Conservation (phyloP, 92 coral and sea anemone genomes). For the Palythoa heliodiscus region DNA sequence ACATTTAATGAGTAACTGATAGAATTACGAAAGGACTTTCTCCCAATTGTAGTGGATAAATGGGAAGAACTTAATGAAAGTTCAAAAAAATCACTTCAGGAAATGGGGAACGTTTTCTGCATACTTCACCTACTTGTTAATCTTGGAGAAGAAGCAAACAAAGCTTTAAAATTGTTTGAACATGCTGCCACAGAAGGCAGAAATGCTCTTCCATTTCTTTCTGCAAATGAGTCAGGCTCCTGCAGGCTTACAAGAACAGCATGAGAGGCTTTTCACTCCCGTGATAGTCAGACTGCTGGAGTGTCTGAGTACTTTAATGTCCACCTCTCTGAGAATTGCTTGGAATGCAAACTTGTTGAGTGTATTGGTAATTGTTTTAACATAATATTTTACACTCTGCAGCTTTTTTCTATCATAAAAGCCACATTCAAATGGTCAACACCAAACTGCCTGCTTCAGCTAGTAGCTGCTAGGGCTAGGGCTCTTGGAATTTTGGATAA, state of each 20-base stretch:
- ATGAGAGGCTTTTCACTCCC: slow-evolving; percentile 46
- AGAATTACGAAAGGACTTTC: slow-evolving; percentile 40
- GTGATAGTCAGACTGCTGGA: slow-evolving; percentile 45
- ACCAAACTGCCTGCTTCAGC: slow-evolving; percentile 42
- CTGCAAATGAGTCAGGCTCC: slow-evolving; percentile 48
- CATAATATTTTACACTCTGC: slow-evolving; percentile 46
- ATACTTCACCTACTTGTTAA: slow-evolving; percentile 48
- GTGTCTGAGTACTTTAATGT: slow-evolving; percentile 26
- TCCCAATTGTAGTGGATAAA: slow-evolving; percentile 16
- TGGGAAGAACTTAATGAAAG: slow-evolving; percentile 7
- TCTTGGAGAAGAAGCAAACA: slow-evolving; percentile 48
- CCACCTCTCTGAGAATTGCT: slow-evolving; percentile 15
- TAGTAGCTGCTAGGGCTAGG: slow-evolving; percentile 31
- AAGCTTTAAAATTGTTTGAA: slow-evolving; percentile 48
- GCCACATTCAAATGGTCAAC: slow-evolving; percentile 40
- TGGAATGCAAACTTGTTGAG: slow-evolving; percentile 47
- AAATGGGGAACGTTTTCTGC: slow-evolving; percentile 54
- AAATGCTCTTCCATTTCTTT: slow-evolving; percentile 18
- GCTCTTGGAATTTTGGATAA: slow-evolving; percentile 47
- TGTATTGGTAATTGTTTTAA: slow-evolving; percentile 50
- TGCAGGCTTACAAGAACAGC: slow-evolving; percentile 49
- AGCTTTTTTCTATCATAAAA: slow-evolving; percentile 40
- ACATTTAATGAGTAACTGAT: slow-evolving; percentile 44
- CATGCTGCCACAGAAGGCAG: slow-evolving; percentile 53
- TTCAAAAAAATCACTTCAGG: slow-evolving; percentile 17